These are phyloP conservation scores for Lagopus muta DNA, from an alignment of 2,113 vertebrate species.

Conservation along the genomic window DNA sequence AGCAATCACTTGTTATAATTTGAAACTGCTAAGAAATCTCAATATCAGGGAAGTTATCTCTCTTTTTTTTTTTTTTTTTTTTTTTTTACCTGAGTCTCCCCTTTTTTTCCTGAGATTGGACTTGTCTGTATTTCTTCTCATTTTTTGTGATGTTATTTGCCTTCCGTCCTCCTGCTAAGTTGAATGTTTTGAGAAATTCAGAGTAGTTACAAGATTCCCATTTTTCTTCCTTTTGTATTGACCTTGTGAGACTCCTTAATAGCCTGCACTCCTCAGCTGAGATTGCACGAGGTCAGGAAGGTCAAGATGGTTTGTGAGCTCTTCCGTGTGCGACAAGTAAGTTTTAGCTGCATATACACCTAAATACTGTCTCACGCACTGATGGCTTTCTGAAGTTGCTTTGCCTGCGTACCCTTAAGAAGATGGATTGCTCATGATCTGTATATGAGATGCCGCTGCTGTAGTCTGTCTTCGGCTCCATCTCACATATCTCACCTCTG, in stretches of 20 bases:
- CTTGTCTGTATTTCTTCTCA: neutral
- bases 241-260: neutral
- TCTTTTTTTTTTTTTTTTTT: too few species aligned
- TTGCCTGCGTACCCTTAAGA: conserved; percentile 71
- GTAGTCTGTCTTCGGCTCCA: conserved; percentile 72
- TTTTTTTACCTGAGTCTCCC: neutral
- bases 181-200: neutral
- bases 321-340: conserved; percentile 55
- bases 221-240: conserved; percentile 3
- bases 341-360: conserved; percentile 52
- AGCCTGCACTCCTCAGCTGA: neutral
- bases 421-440: conserved; percentile 77
- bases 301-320: conserved; percentile 68
- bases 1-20: neutral
- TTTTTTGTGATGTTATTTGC: neutral
- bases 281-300: conserved; percentile 17
- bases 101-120: too few species aligned
- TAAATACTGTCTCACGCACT: conserved; percentile 57
- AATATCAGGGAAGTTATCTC: neutral
- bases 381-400: conserved; percentile 72
- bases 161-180: neutral
- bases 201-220: neutral
- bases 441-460: conserved; percentile 63
- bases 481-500: conserved; percentile 78
- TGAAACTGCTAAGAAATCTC: neutral